Evolutionary conservation across 2,888 invertebrate genomes (phyloP), one percentile per base, ranked within the genome.

Genomic region (Corythucha ciliata): DNA sequence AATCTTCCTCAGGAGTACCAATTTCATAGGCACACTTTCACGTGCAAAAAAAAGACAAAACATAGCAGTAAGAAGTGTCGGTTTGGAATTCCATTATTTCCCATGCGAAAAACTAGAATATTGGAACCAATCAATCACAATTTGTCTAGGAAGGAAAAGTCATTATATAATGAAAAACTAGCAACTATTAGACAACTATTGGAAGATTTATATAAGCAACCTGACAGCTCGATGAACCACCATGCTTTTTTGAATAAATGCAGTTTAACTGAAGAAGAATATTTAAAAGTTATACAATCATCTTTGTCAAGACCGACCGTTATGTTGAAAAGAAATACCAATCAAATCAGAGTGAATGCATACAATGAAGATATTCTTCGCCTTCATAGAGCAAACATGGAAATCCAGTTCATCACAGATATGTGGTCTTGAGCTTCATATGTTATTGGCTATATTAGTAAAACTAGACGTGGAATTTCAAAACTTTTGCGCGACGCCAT

Each of bases 31-130:
- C 47, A 46, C 14, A 46, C 47, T 7, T 21, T 21, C 21, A 46
- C 36, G 5, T 44, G 44, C 20, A 16, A 48, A 4, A 44, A 44
- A 44, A n/a, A 24, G 2, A 32, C 5, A 32, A 40, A 32, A 36
- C n/a, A n/a, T n/a, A n/a, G 4, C 2, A 37, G 18, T 12, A 48
- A 48, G 20, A 25, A 12, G 16, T 48, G 48, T 24, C 34, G 48
- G 12, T 48, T 48, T 41, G 48, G 37, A 25, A 24, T 48, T 24
- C 37, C 48, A n/a, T 39, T 25, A 16, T 48, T 41, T 26, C 37
- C 39, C 3, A 48, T 48, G 48, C 12, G 3, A 3, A 8, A 36
- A 4, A 48, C 37, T 12, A 39, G 7, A 39, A 48, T 46, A 24
- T 36, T 46, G 21, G 20, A 3, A 46, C 47, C 33, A 10, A n/a